Evolutionary conservation across 2,797 vertebrate genomes (phyloP), one percentile per base, ranked within the genome.

Genomic region (Anas georgica): DNA sequence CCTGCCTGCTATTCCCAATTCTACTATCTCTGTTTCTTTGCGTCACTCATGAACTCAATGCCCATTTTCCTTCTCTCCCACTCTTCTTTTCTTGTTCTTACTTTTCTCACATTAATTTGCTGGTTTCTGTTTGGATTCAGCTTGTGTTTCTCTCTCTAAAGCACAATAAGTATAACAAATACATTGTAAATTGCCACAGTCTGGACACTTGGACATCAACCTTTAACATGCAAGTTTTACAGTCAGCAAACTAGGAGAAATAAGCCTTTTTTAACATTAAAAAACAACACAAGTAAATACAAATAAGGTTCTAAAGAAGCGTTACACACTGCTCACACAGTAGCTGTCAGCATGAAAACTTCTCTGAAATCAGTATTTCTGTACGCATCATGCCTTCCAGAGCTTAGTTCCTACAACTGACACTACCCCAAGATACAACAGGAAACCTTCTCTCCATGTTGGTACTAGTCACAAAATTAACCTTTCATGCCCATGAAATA

Each of bases 31-130:
- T n/a, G n/a, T n/a, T 94, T 97, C 97, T 95, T 97, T 85, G 97
- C 80, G 85, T 98, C 98, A 97, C 97, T 98, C 97, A 98, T 97
- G 96, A 98, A 98, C 96, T 98, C 98, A 97, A 98, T 96, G 97
- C 98, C 98, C 98, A 98, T 98, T 97, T 98, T 98, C 97, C 97
- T 98, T 91, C 98, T 98, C 80, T 98, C 98, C 98, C 98, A 98
- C 88, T 98, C 98, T 97, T 98, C 98, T 98, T 84, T 98, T 96
- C 98, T 97, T 50, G 98, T 98, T 88, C 97, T 98, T 72, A 98
- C 98, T 97, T 98, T 98, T 83, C 98, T 97, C 97, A 98, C 98
- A 95, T 97, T 96, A 83, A 98, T 95, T 93, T 98, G 98, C 95
- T 97, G 98, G 97, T 92, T 97, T 89, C 97, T 98, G 97, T 97